These are phyloP conservation scores for Exocentrus adspersus DNA, from an alignment of 2,888 invertebrate species.

Conservation along the genomic window DNA sequence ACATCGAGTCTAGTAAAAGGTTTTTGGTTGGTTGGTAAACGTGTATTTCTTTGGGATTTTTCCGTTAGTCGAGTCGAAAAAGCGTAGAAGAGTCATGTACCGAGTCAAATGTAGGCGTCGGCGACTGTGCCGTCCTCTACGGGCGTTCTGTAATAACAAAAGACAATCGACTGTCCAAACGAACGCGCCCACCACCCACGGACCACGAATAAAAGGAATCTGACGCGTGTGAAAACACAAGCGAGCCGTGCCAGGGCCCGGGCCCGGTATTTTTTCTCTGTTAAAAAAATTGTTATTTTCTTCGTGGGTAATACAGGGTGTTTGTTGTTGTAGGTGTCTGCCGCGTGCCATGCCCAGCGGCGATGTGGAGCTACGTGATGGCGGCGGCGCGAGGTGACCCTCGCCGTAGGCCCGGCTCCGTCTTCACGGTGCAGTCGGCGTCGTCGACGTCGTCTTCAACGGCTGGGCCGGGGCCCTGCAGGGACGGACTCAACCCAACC, in stretches of 20 bases:
- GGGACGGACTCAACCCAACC: slow-evolving; percentile 51
- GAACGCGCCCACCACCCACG: no score
- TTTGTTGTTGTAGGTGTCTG: slow-evolving; percentile 39
- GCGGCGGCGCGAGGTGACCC: slow-evolving; percentile 76
- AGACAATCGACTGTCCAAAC: no score
- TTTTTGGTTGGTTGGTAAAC: background rate
- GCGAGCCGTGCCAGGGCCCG: no score
- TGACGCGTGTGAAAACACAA: no score
- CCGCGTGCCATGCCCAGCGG: slow-evolving; percentile 56
- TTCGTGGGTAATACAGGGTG: slow-evolving; percentile 18
- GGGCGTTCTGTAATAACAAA: no score
- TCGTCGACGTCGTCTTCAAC: no score
- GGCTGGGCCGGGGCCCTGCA: slow-evolving; percentile 58
- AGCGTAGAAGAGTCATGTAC: no score
- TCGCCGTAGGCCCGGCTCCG: slow-evolving; percentile 60
- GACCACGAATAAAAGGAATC: no score
- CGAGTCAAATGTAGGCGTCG: no score
- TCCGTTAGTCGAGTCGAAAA: background rate
- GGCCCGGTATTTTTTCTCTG: no score
- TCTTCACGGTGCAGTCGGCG: slow-evolving; percentile 58
- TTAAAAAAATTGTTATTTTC: no score
- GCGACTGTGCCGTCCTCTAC: no score
- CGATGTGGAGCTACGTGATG: slow-evolving; percentile 80
- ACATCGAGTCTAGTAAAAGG: background rate
- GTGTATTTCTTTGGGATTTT: background rate